Base-by-base conservation (phyloP, 2,888 invertebrate genomes). In the Lasioglossum oenotherae region DNA sequence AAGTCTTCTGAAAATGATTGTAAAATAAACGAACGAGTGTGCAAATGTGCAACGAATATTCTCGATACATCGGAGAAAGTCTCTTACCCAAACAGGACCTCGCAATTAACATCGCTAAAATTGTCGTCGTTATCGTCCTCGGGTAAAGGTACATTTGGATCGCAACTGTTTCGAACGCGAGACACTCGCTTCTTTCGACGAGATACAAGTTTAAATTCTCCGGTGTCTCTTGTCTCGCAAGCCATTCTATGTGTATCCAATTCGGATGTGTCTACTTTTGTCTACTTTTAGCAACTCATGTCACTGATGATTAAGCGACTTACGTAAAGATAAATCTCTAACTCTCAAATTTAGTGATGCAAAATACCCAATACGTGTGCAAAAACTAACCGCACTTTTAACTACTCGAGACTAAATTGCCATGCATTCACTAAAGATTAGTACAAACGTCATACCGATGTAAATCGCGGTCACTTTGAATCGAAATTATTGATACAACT, bases 1-100 rank as follows among this genome's bases (percentile, higher is more conserved):
- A 49, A 96, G 92, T 64, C 93, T 93, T 82, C 95, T 96, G 92
- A 88, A 95, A 95, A 89, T 81, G 49, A 16, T 38, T 27, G 16
- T 49, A 35, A 79, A 75, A 57, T 76, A 67, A 41, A 71, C 38
- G 10, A 53, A 49, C 8, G 27, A 57, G 19, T 49, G 23, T 16
- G 53, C 35, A 72, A 23, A 23, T 19, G 10, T 31, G 46, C 53
- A 27, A 23, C 8, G 2, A 53, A 16, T n/a, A 31, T 46, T 69
- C 53, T 72, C 16, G 1, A 14, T 53, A 53, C 6, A 67, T 19
- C 44, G 38, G 19, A 12, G 19, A 46, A 57, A 41, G 41, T 31
- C 8, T 74, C 92, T 92, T 87, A 93, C 93, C 93, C 87, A 41
- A 84, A 44, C 44, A 93, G 78, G 12, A 64, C 76, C 16, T 92